Base-by-base conservation (phyloP, 2,888 invertebrate genomes). In the Ceraclea dissimilis region DNA sequence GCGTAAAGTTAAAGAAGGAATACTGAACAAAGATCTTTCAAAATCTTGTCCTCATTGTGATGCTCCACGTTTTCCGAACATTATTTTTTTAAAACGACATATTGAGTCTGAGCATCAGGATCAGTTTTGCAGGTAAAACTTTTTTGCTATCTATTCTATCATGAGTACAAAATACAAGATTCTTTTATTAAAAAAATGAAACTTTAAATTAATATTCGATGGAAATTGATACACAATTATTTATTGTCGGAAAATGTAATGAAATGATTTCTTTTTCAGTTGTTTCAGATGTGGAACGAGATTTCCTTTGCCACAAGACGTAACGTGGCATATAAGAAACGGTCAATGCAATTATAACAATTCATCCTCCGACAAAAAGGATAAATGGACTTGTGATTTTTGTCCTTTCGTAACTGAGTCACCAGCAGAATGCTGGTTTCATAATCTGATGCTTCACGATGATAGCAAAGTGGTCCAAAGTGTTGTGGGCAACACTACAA, bases 261-360 rank as follows among this genome's bases (percentile, higher is more conserved):
- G n/a, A n/a, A n/a, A n/a, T n/a, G n/a, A n/a, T n/a, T n/a, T 58
- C 58, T 55, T 60, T 74, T 75, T 46, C 70, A 84, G 85, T 56
- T 91, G 91, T 66, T 79, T 84, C 0, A 80, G 80, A 63, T 91
- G 91, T 65, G 89, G 87, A 0, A 72, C 78, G 67, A 71, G 75
- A 11, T 90, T 90, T 66, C 78, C 81, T 1, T 73, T 88, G 0
- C 77, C 86, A 1, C 90, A 90, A 75, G 88, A 89, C 66, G 79
- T 90, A 11, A 81, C 86, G 0, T 79, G 81, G 11, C 91, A 91
- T 66, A 76, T 85, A n/a, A 75, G 82, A 56, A 74, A 75, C 59
- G 82, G 82, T 59, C 73, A 77, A 2, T 88, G 81, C 67, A 75
- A 72, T 34, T 78, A 79, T 60, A 50, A 21, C 4, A 26, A 33